Conservation (phyloP, 2,113 vertebrate genomes). For the Danionella cerebrum region DNA sequence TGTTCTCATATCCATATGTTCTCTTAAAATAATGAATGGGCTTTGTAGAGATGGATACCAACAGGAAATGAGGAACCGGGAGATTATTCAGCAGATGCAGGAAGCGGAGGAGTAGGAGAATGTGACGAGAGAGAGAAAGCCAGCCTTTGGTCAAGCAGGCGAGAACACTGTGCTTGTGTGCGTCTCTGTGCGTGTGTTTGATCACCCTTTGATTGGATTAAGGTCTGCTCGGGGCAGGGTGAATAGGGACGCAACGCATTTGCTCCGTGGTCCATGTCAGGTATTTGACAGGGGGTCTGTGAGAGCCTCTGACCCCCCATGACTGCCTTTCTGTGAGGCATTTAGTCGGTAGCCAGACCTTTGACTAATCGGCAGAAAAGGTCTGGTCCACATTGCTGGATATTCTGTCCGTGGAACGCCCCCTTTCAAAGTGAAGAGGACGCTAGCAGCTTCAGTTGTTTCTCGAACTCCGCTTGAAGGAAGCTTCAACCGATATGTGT, state of each 20-base stretch:
- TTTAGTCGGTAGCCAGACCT: constrained; percentile 2
- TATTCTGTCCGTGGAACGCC: not conserved
- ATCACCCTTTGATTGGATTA: constrained; percentile 40
- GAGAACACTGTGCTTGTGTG: constrained; percentile 18
- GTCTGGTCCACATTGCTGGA: not conserved
- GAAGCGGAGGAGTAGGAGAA: constrained; percentile 6
- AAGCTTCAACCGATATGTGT: not conserved
- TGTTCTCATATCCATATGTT: not conserved
- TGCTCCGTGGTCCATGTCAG: constrained; percentile 45
- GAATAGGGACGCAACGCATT: constrained; percentile 41
- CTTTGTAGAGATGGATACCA: not conserved
- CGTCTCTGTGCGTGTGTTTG: constrained; percentile 14
- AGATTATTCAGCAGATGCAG: constrained; percentile 11
- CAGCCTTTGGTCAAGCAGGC: constrained; percentile 27
- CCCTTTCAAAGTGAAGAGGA: not conserved
- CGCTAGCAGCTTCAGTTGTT: not conserved
- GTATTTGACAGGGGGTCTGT: constrained; percentile 44
- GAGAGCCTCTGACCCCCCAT: constrained; percentile 47
- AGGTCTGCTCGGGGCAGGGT: constrained; percentile 24
- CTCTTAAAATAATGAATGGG: not conserved
- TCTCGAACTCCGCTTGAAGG: not conserved
- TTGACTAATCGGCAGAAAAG: not conserved
- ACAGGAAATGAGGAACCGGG: not conserved
- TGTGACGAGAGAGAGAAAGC: not conserved
- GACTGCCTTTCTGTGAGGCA: constrained; percentile 32